Conservation (phyloP, 2,113 vertebrate genomes). For the cattle (Bos taurus) region ARS-UCD2.0 NC_037337.1:28668501-28669000, state of each 20-base stretch:
- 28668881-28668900: background rate
- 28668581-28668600: background rate
- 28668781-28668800: background rate
- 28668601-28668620: constrained; percentile 10
- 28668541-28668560: background rate
- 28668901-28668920: background rate
- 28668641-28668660: background rate
- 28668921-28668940: background rate
- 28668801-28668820: background rate
- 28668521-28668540: background rate
- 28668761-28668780: background rate
- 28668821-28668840: background rate
- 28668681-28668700: background rate
- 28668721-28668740: background rate
- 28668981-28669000: background rate
- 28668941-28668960: background rate
- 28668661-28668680: background rate
- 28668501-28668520: background rate
- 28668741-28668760: background rate
- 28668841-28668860: background rate
- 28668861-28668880: background rate
- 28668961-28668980: constrained; percentile 1
- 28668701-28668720: background rate
- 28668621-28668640: background rate
- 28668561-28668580: background rate